phyloP scores from a whole-genome alignment of 2,888 invertebrate genomes.

The Spisula solida region DNA sequence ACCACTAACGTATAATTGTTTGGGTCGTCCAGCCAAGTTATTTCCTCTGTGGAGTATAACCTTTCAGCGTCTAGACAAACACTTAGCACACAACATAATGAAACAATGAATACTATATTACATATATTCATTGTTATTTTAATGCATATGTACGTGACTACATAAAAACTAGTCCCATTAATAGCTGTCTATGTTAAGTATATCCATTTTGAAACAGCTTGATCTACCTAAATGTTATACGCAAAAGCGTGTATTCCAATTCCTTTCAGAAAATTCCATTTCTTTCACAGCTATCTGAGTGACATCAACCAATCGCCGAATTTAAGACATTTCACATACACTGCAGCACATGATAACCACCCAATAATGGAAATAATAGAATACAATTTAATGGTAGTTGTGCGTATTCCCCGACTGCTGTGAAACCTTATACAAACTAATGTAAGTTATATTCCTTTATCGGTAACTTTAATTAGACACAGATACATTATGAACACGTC shows the following conservation, averaged over 20 bases:
- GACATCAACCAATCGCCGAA: background rate
- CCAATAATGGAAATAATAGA: no score
- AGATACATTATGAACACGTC: no score
- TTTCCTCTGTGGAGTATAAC: background rate
- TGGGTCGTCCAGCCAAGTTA: background rate
- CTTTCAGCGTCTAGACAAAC: background rate
- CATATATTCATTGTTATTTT: background rate
- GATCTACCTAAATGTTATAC: background rate
- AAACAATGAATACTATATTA: background rate
- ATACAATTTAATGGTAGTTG: no score
- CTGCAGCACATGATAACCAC: background rate
- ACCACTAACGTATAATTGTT: background rate
- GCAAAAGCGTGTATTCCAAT: background rate
- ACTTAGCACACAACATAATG: background rate
- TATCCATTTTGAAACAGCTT: background rate
- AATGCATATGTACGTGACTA: no score
- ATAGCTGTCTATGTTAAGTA: background rate
- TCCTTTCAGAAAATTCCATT: background rate
- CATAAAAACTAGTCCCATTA: no score
- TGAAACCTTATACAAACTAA: no score
- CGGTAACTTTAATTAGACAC: no score
- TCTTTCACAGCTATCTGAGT: background rate
- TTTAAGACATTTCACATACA: background rate
- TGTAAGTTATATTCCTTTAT: no score
- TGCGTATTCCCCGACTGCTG: no score